A percentile compares a stretch with the other conserved stretches of the same genome.
Conservation (phyloP, 2,797 vertebrate genomes). For the Anomalospiza imberbis region DNA sequence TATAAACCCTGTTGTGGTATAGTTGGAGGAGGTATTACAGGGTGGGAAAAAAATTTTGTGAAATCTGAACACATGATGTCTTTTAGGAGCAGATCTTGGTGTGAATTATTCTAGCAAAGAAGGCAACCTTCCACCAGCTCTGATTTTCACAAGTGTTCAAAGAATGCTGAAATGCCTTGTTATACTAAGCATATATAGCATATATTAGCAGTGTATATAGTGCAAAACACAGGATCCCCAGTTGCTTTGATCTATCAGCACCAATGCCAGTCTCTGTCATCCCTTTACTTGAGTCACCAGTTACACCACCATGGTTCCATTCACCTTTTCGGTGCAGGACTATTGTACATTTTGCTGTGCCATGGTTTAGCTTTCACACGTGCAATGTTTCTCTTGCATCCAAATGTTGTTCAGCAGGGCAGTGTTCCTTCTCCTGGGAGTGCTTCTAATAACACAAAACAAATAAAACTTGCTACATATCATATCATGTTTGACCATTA, state of each 20-base stretch:
- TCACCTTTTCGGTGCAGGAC: neutral
- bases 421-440: neutral
- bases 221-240: neutral
- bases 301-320: neutral
- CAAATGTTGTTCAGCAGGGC: neutral
- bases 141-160: neutral
- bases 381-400: neutral
- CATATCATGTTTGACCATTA: neutral
- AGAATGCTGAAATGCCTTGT: neutral
- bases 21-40: rapidly evolving
- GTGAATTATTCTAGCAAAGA: neutral
- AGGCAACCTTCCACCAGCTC: neutral
- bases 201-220: neutral
- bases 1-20: neutral
- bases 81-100: neutral
- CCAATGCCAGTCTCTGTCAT: neutral
- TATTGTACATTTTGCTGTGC: neutral
- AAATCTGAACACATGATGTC: neutral
- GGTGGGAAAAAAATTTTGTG: neutral
- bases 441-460: neutral
- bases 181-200: too few relatives aligned
- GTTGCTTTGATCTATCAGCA: neutral
- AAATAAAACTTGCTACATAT: neutral
- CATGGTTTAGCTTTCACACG: neutral
- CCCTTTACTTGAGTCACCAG: neutral